These are phyloP conservation scores for Phenganax marumi DNA, from an alignment of 92 coral and sea anemone species.

Conservation along the genomic window DNA sequence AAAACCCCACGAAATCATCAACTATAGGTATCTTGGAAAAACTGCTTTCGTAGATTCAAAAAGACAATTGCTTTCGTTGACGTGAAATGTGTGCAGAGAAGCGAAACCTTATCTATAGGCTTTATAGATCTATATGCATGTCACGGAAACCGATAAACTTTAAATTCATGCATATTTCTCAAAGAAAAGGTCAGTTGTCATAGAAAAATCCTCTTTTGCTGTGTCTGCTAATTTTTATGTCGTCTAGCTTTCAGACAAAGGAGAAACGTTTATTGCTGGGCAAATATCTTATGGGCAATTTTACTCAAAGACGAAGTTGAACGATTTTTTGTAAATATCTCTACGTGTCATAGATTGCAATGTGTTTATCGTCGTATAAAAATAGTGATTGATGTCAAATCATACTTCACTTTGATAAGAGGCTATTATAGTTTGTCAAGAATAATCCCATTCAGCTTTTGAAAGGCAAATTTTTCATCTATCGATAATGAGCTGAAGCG, in stretches of 20 bases:
- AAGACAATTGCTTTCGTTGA: too few species aligned
- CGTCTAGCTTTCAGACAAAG: too few species aligned
- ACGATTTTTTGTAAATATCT: too few species aligned
- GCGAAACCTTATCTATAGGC: too few species aligned
- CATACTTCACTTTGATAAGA: constrained; percentile 6
- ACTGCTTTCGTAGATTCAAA: too few species aligned
- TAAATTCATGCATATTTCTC: not conserved
- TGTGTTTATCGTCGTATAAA: constrained; percentile 6
- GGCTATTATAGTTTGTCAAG: constrained; percentile 21
- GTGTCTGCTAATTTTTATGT: not conserved
- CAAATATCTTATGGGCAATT: too few species aligned
- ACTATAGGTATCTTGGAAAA: too few species aligned
- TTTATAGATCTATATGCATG: not conserved
- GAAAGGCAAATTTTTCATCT: constrained; percentile 18
- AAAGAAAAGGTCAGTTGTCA: too few species aligned
- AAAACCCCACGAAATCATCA: too few species aligned
- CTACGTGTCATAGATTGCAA: not conserved
- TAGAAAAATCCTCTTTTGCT: not conserved
- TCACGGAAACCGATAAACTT: not conserved
- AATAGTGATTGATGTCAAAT: constrained; percentile 12
- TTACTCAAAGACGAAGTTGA: too few species aligned
- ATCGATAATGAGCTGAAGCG: not conserved
- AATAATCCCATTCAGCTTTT: constrained; percentile 37
- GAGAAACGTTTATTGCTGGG: too few species aligned
- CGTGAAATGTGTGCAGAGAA: too few species aligned